phyloP scores from a whole-genome alignment of 2,888 invertebrate species.

The Caenorhabditis sinica region DNA sequence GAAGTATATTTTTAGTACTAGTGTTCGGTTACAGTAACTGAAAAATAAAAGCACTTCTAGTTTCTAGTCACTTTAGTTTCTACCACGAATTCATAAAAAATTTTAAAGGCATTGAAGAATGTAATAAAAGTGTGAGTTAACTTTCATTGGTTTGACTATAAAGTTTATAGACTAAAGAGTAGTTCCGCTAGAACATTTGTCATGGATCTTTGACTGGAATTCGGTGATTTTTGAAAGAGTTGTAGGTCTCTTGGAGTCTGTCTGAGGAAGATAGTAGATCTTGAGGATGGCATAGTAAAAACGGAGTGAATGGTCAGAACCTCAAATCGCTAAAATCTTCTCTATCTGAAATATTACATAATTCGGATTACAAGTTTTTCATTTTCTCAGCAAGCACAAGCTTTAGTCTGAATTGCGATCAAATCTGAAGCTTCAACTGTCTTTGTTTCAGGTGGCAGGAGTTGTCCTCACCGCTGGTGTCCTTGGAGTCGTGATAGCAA shows the following conservation, averaged over 20 bases:
- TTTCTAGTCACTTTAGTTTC: neutral
- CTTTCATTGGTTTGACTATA: constrained; percentile 1
- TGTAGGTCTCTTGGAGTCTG: too few relatives aligned
- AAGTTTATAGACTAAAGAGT: constrained; percentile 8
- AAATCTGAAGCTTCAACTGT: too few relatives aligned
- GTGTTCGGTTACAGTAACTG: neutral
- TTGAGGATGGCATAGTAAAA: too few relatives aligned
- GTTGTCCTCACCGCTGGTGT: constrained; percentile 60
- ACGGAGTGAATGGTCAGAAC: too few relatives aligned
- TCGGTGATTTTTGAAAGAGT: neutral
- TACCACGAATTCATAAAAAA: constrained; percentile 7
- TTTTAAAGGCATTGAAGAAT: neutral
- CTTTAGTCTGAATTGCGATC: too few relatives aligned
- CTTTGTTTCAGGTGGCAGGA: constrained; percentile 48
- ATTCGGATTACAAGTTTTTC: too few relatives aligned
- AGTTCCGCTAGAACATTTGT: neutral
- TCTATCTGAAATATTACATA: too few relatives aligned
- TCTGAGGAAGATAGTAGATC: too few relatives aligned
- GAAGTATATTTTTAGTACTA: neutral
- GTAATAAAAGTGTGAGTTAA: neutral
- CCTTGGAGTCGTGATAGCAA: constrained; percentile 71
- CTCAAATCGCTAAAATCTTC: too few relatives aligned
- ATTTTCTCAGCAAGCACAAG: too few relatives aligned
- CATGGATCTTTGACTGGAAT: neutral
- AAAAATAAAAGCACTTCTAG: neutral